These are phyloP conservation scores for Odontomachus brunneus DNA, from an alignment of 1,140 invertebrate species.

Conservation along the genomic window DNA sequence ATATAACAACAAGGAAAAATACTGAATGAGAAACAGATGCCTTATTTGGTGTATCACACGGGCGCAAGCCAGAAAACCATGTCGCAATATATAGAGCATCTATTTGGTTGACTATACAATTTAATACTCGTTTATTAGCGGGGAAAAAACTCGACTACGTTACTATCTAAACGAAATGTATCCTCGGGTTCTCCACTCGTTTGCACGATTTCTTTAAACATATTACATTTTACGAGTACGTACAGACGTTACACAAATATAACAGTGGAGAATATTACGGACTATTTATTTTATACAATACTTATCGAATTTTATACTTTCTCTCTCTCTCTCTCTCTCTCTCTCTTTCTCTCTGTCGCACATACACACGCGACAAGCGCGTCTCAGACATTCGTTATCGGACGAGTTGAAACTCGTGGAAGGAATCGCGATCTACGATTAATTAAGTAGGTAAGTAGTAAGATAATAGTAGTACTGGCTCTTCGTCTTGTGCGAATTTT, in stretches of 20 bases:
- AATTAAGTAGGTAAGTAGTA: slow-evolving; percentile 18
- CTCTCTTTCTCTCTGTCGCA: too few species aligned
- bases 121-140: slow-evolving; percentile 71
- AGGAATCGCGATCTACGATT: slow-evolving; percentile 21
- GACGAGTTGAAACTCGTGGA: slow-evolving; percentile 28
- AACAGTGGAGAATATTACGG: slow-evolving; percentile 55
- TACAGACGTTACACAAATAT: slow-evolving; percentile 49
- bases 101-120: slow-evolving; percentile 67
- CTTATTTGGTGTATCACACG: slow-evolving; percentile 68
- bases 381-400: slow-evolving; percentile 27
- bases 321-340: too few species aligned
- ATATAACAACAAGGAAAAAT: slow-evolving; percentile 80
- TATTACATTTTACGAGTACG: slow-evolving; percentile 38
- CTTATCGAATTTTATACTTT: slow-evolving; percentile 42
- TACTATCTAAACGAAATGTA: slow-evolving; percentile 29
- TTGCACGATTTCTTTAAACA: slow-evolving; percentile 20
- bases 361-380: slow-evolving; percentile 7
- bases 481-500: slow-evolving; percentile 49
- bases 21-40: slow-evolving; percentile 79
- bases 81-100: slow-evolving; percentile 57
- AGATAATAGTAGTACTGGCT: slow-evolving; percentile 48
- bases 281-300: slow-evolving; percentile 53
- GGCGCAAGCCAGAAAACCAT: slow-evolving; percentile 55
- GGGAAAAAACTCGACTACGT: slow-evolving; percentile 47
- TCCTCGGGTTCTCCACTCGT: not conserved